These are phyloP conservation scores for Bimastos eiseni DNA, from an alignment of 2,888 invertebrate genomes.

Conservation along the genomic window DNA sequence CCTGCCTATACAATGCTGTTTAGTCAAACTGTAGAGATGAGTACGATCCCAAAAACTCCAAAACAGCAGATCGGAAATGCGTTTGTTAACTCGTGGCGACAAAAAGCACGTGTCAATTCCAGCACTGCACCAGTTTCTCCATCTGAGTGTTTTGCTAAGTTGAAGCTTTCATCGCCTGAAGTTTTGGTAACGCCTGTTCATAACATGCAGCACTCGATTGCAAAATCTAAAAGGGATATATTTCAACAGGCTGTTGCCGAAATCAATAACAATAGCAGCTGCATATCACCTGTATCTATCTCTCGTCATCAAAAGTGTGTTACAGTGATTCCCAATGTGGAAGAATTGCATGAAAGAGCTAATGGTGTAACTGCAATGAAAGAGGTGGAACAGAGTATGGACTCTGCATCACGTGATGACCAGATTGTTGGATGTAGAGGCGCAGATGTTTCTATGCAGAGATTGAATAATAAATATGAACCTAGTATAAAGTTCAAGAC, in stretches of 20 bases:
- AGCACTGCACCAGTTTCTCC: background rate
- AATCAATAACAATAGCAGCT: background rate
- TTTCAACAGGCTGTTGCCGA: background rate
- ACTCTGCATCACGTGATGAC: background rate
- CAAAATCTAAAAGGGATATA: background rate
- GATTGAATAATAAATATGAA: background rate
- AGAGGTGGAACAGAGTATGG: background rate
- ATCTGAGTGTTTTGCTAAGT: background rate
- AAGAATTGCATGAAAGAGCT: background rate
- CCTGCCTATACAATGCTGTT: background rate
- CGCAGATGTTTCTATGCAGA: background rate
- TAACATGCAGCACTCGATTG: background rate
- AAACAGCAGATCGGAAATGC: background rate
- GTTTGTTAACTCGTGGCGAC: background rate
- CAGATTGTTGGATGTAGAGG: background rate
- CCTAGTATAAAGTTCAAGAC: background rate
- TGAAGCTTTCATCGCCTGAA: background rate
- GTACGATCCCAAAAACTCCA: background rate
- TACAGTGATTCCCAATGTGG: background rate
- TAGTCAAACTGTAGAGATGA: background rate
- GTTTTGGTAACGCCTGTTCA: background rate
- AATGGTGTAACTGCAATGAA: background rate
- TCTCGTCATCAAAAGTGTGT: background rate
- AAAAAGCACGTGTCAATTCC: background rate
- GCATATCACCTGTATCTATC: background rate